Conservation (phyloP, 64 coral and sea anemone species). For the Dendronephthya gigantea region DNA sequence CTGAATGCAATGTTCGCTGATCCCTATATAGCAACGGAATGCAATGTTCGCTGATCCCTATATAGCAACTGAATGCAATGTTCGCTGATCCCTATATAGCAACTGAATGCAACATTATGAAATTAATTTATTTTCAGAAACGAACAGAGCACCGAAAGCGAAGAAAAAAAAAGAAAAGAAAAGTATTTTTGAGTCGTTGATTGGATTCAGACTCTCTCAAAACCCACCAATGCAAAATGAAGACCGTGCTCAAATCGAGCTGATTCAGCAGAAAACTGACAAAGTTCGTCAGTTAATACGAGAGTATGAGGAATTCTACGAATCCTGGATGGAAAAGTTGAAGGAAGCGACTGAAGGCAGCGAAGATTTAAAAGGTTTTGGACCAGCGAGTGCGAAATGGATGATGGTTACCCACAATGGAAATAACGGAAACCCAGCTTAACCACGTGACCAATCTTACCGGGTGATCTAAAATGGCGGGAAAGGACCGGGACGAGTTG, state of each 20-base stretch:
- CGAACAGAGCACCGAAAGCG: background rate
- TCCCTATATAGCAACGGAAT: too few species aligned
- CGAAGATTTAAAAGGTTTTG: background rate
- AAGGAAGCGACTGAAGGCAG: background rate
- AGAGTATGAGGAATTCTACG: slow-evolving; percentile 1
- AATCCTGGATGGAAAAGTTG: background rate
- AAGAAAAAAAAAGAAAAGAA: background rate
- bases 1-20: too few species aligned
- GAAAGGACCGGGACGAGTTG: too few species aligned
- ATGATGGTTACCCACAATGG: background rate
- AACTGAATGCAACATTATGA: too few species aligned
- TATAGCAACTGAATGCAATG: too few species aligned
- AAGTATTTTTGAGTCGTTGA: background rate
- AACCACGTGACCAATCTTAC: too few species aligned
- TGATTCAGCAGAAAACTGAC: background rate
- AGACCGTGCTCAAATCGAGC: background rate
- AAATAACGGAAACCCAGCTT: background rate
- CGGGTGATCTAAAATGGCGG: too few species aligned
- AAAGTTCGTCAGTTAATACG: background rate
- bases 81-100: too few species aligned
- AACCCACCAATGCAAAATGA: background rate
- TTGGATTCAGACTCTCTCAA: background rate
- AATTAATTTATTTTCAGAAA: background rate
- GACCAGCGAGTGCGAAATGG: background rate
- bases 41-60: too few species aligned